A percentile compares a stretch with the other conserved stretches of the same genome.
These are phyloP conservation scores for Anguilla anguilla DNA, from an alignment of 2,797 vertebrate species.

Conservation along the genomic window DNA sequence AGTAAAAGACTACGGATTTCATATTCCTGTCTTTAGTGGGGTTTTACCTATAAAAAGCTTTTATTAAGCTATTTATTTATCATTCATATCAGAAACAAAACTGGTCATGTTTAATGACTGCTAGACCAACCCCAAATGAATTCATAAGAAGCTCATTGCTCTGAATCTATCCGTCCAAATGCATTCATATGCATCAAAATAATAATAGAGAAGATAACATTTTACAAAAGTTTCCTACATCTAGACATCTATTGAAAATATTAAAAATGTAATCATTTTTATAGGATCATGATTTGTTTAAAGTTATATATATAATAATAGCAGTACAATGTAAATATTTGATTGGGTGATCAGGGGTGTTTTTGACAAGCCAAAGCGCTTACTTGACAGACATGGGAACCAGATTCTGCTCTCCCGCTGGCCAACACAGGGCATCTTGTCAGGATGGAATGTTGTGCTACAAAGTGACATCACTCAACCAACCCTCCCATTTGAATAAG, in stretches of 20 bases:
- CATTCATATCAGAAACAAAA: neutral
- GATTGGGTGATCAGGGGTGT: neutral
- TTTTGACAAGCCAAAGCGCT: neutral
- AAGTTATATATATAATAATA: neutral
- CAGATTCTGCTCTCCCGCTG: neutral
- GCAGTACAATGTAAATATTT: neutral
- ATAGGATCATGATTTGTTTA: neutral
- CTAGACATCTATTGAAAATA: neutral
- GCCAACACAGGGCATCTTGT: neutral
- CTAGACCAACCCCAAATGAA: neutral
- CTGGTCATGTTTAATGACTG: neutral
- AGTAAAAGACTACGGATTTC: neutral
- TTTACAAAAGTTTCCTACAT: neutral
- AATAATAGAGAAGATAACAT: neutral
- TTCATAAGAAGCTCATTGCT: neutral
- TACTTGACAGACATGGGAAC: neutral
- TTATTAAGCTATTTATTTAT: neutral
- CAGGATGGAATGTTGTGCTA: neutral
- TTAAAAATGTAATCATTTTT: neutral
- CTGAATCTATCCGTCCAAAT: neutral
- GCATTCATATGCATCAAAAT: neutral
- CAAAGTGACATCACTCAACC: neutral
- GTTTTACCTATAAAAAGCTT: neutral
- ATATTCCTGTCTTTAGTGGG: neutral
- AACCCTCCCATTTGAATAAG: neutral